Conservation (phyloP, 2,888 invertebrate genomes). For the Brachypalpus laphriformis region DNA sequence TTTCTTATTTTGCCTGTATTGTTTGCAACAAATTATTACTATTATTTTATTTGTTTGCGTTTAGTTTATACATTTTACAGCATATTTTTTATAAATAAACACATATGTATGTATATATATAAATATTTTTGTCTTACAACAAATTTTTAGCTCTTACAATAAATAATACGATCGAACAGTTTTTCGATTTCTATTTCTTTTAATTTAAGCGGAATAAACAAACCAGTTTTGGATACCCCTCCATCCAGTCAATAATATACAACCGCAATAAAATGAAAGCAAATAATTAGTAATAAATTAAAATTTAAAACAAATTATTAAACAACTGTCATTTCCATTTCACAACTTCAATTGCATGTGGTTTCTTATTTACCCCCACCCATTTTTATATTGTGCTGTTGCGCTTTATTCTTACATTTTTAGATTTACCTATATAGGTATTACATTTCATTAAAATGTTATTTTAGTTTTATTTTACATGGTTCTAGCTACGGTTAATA, state of each 20-base stretch:
- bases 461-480: conserved; percentile 60
- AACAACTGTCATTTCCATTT: conserved; percentile 49
- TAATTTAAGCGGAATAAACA: conserved; percentile 44
- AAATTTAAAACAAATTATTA: conserved; percentile 22
- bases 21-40: conserved; percentile 57
- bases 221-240: conserved; percentile 1
- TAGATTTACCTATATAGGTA: conserved; percentile 19
- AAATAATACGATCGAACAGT: conserved; percentile 49
- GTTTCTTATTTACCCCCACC: neutral
- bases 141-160: conserved; percentile 42
- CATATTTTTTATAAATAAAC: conserved; percentile 58
- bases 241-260: conserved; percentile 20
- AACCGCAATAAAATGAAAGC: conserved; percentile 36
- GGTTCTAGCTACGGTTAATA: conserved; percentile 68
- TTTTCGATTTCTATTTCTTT: conserved; percentile 18
- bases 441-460: conserved; percentile 57
- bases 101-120: conserved; percentile 44
- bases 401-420: conserved; percentile 6
- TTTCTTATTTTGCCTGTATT: conserved; percentile 51
- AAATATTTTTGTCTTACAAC: conserved; percentile 39
- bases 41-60: conserved; percentile 36
- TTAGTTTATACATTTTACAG: conserved; percentile 60
- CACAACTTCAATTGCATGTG: conserved; percentile 38
- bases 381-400: conserved; percentile 59
- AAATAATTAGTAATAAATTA: neutral